Evolutionary conservation across 2,888 invertebrate species (phyloP).

Genomic region (Polyommatus iphigenia): DNA sequence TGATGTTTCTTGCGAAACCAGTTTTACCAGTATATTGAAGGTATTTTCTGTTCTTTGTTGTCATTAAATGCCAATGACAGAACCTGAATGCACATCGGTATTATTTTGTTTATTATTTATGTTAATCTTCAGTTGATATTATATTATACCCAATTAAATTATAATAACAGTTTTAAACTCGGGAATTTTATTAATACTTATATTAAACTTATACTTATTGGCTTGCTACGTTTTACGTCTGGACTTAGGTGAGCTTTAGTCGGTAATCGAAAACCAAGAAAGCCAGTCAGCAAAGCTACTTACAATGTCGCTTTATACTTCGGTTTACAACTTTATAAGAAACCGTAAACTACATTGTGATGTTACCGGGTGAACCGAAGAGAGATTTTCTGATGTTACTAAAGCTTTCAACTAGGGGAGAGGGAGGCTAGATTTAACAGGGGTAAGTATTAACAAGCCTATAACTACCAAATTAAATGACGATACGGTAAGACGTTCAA

Average conservation of each 20-base stretch:
- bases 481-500: no score
- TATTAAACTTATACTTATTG: neutral
- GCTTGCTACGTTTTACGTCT: neutral
- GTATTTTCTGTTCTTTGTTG: neutral
- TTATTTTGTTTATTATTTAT: neutral
- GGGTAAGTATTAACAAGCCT: no score
- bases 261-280: constrained; percentile 15
- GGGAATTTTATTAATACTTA: neutral
- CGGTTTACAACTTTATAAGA: constrained; percentile 1
- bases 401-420: neutral
- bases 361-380: neutral
- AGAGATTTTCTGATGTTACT: neutral
- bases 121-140: no score
- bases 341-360: constrained; percentile 3
- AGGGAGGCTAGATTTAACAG: no score
- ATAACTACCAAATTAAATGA: no score
- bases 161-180: neutral
- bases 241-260: constrained; percentile 9
- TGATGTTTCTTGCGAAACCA: neutral
- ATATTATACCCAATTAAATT: no score
- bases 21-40: neutral
- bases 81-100: neutral
- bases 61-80: neutral
- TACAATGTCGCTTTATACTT: constrained; percentile 5
- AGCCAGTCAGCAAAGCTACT: constrained; percentile 9